A percentile compares a stretch with the other conserved stretches of the same genome.
Conservation (phyloP, 2,888 invertebrate species). For the Caenorhabditis zanzibari region DNA sequence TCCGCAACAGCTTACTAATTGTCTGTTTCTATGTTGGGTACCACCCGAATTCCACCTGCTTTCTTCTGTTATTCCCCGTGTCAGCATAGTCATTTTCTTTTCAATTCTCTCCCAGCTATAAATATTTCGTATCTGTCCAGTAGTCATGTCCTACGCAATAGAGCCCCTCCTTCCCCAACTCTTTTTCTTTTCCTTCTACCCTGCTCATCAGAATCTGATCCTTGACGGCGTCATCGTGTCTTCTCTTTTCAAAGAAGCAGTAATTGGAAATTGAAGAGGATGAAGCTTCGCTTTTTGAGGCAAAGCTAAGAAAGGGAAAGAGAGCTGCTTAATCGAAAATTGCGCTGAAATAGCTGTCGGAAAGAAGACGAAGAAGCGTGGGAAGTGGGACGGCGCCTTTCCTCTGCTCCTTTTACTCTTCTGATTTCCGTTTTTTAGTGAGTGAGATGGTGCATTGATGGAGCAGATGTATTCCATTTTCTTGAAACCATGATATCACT, state of each 20-base stretch:
- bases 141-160: background rate
- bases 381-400: conserved; percentile 37
- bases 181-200: background rate
- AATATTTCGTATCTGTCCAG: conserved; percentile 32
- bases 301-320: background rate
- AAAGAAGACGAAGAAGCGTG: conserved; percentile 45
- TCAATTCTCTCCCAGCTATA: background rate
- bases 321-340: conserved; percentile 62
- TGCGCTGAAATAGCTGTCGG: conserved; percentile 37
- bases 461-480: conserved; percentile 6
- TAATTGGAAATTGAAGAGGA: conserved; percentile 63
- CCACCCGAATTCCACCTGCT: conserved; percentile 30
- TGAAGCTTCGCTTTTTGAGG: conserved; percentile 26
- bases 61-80: conserved; percentile 10
- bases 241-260: conserved; percentile 35
- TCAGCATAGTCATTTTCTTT: conserved; percentile 7
- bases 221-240: conserved; percentile 46
- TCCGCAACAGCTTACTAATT: conserved; percentile 36
- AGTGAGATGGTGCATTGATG: conserved; percentile 1
- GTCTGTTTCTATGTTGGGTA: conserved; percentile 31
- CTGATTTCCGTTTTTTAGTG: conserved; percentile 41
- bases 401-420: conserved; percentile 13
- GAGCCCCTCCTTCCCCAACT: conserved; percentile 6
- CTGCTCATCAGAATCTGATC: conserved; percentile 56
- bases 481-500: conserved; percentile 7